These are phyloP conservation scores for Apamea sordens DNA, from an alignment of 2,888 invertebrate genomes.

Conservation along the genomic window DNA sequence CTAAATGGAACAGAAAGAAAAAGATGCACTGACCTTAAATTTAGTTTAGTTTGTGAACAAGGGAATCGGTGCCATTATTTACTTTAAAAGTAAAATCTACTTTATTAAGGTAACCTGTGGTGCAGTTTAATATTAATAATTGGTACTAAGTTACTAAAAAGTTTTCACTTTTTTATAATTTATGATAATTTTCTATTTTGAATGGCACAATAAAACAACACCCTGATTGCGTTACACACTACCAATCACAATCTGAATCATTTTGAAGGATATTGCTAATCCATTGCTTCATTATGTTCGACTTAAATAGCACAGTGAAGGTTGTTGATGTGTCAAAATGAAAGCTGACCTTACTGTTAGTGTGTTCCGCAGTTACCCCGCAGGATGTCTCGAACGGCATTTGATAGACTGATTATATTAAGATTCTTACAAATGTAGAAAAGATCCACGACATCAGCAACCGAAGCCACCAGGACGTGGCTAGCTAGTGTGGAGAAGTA, in stretches of 20 bases:
- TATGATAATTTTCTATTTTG: background rate
- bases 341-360: background rate
- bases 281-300: background rate
- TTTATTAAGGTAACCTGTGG: background rate
- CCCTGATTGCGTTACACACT: background rate
- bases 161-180: background rate
- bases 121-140: background rate
- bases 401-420: background rate
- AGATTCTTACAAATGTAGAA: slow-evolving; percentile 63
- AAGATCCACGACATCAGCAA: slow-evolving; percentile 69
- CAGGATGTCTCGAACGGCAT: background rate
- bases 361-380: background rate
- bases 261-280: background rate
- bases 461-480: slow-evolving; percentile 61
- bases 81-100: background rate
- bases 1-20: too few relatives aligned
- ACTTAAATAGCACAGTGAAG: too few relatives aligned
- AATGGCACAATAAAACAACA: background rate
- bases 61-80: too few relatives aligned
- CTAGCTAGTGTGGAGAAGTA: slow-evolving; percentile 69
- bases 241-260: background rate
- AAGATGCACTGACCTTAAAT: too few relatives aligned
- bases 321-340: too few relatives aligned
- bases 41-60: too few relatives aligned
- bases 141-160: background rate